These are phyloP conservation scores for Drosophila greeni DNA, from an alignment of 2,888 invertebrate genomes.

Conservation along the genomic window DNA sequence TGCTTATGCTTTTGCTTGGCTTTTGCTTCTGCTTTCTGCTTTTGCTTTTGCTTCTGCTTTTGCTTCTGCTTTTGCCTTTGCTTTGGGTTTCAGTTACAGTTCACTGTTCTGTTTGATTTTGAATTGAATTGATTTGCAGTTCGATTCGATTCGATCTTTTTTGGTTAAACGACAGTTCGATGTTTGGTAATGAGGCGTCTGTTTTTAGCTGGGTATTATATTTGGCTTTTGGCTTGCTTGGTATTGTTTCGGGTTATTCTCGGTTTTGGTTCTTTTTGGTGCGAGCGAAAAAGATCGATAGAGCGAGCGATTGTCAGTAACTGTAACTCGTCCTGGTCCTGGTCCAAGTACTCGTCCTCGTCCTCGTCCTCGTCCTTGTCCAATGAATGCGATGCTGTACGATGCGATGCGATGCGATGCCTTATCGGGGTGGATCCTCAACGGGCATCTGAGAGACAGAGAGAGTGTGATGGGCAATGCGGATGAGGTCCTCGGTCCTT, in stretches of 20 bases:
- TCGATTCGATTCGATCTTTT: conserved; percentile 28
- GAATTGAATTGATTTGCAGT: conserved; percentile 36
- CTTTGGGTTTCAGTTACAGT: conserved; percentile 48
- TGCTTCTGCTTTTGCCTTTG: conserved; percentile 20
- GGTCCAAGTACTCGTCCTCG: conserved; percentile 11
- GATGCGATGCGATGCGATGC: conserved; percentile 25
- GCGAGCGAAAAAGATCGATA: conserved; percentile 34
- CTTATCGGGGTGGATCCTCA: conserved; percentile 42
- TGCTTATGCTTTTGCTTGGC: conserved; percentile 17
- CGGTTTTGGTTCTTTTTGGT: conserved; percentile 37
- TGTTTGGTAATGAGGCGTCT: conserved; percentile 50
- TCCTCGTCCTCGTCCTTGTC: conserved; percentile 14
- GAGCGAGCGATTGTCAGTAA: conserved; percentile 28
- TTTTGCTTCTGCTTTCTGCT: conserved; percentile 26
- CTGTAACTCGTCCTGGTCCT: conserved; percentile 25
- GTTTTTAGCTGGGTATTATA: conserved; percentile 43
- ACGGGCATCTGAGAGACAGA: conserved; percentile 57
- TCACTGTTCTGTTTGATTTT: conserved; percentile 36
- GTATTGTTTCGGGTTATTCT: conserved; percentile 46
- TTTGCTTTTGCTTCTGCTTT: conserved; percentile 16
- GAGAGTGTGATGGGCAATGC: conserved; percentile 35
- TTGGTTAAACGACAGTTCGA: conserved; percentile 39
- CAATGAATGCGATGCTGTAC: conserved; percentile 18
- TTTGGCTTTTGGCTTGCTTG: conserved; percentile 42
- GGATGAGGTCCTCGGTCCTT: conserved; percentile 45